These are phyloP conservation scores for Pangasius larnaudii DNA, from an alignment of 2,797 vertebrate genomes.

Conservation along the genomic window DNA sequence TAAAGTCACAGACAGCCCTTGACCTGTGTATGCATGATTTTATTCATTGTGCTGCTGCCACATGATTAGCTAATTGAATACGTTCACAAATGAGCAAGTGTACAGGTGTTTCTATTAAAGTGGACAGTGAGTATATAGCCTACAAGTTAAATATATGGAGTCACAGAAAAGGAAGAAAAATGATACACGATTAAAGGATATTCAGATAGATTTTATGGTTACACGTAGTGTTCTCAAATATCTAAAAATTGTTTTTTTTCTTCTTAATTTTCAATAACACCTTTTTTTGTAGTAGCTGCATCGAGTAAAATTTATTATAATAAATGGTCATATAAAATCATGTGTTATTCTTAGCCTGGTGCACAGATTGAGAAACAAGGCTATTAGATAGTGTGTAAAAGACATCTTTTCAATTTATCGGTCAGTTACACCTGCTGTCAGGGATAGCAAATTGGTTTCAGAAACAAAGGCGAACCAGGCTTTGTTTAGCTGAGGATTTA, in stretches of 20 bases:
- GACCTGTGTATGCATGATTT: neutral
- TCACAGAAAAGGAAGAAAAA: neutral
- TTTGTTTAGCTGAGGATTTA: constrained; percentile 52
- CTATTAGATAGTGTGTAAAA: neutral
- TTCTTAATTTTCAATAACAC: neutral
- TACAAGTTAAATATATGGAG: neutral
- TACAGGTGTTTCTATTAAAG: neutral
- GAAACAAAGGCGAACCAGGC: constrained; percentile 35
- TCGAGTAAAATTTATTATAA: neutral
- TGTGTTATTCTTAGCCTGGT: neutral
- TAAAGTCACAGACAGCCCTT: too few species aligned
- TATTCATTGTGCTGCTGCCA: neutral
- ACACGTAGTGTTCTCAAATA: neutral
- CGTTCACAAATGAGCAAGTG: neutral
- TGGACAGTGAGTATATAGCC: neutral
- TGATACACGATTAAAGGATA: neutral
- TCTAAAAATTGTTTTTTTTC: neutral
- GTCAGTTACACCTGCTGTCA: constrained; percentile 43
- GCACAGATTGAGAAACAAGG: neutral
- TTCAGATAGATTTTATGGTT: neutral
- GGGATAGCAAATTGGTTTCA: constrained; percentile 42
- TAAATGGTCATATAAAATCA: neutral
- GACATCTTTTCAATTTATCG: constrained; percentile 31
- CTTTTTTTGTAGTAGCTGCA: neutral
- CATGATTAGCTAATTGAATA: neutral